Conservation (phyloP, 2,113 vertebrate species). For the Parus major region DNA sequence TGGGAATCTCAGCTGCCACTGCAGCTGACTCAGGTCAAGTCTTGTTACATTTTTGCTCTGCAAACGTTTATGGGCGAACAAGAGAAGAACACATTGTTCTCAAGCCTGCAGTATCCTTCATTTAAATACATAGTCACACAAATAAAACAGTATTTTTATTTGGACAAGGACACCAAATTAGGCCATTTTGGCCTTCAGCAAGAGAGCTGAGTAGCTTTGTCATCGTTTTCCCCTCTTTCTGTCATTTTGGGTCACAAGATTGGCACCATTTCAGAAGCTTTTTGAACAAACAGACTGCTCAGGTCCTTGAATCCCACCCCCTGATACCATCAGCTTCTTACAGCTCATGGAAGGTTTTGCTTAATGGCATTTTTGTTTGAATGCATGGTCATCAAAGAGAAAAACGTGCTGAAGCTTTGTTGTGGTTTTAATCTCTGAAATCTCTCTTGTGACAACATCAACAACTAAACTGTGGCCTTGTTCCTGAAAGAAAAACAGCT, state of each 20-base stretch:
- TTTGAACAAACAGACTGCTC: neutral
- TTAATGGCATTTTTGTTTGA: neutral
- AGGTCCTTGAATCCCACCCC: neutral
- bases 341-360: neutral
- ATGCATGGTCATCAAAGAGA: neutral
- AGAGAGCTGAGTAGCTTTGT: neutral
- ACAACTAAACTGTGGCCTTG: constrained; percentile 10
- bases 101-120: neutral
- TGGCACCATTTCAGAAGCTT: neutral
- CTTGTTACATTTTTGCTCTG: neutral
- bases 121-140: neutral
- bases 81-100: neutral
- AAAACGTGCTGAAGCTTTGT: neutral
- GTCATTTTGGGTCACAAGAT: neutral
- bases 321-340: neutral
- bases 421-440: neutral
- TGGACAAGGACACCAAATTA: neutral
- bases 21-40: neutral
- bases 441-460: neutral
- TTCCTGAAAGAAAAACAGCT: constrained; percentile 8
- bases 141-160: neutral
- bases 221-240: neutral
- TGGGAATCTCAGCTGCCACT: neutral
- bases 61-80: neutral
- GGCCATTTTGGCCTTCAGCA: neutral